These are phyloP conservation scores for Myotis vivesi DNA, from an alignment of 2,797 vertebrate species.

Conservation along the genomic window DNA sequence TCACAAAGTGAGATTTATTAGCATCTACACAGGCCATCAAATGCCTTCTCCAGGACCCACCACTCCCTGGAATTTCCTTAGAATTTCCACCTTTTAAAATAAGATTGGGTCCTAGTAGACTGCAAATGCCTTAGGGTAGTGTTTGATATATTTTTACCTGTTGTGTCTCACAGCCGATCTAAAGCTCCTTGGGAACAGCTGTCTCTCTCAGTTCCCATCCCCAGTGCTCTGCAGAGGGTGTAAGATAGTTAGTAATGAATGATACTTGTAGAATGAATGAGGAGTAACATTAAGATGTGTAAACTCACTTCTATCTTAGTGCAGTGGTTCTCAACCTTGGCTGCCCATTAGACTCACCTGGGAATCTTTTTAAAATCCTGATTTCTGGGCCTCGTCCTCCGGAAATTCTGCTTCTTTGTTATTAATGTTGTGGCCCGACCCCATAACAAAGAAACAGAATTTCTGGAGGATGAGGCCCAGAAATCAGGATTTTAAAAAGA, in stretches of 20 bases:
- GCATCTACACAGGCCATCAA: not conserved
- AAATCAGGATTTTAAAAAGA: too few species aligned
- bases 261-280: not conserved
- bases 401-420: too few species aligned
- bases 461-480: too few species aligned
- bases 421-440: too few species aligned
- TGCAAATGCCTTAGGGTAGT: not conserved
- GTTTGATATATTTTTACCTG: not conserved
- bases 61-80: not conserved
- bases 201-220: not conserved
- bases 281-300: not conserved
- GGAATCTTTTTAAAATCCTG: too few species aligned
- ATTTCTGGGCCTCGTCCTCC: too few species aligned
- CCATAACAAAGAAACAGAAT: too few species aligned
- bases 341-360: too few species aligned
- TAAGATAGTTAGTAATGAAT: not conserved
- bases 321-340: too few species aligned
- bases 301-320: not conserved
- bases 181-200: not conserved
- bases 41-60: not conserved
- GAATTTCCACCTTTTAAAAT: not conserved
- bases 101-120: not conserved
- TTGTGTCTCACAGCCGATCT: not conserved
- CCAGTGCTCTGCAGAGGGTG: not conserved
- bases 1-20: constrained; percentile 1